Evolutionary conservation across 2,888 invertebrate genomes (phyloP).

Genomic region (Congeria kusceri): DNA sequence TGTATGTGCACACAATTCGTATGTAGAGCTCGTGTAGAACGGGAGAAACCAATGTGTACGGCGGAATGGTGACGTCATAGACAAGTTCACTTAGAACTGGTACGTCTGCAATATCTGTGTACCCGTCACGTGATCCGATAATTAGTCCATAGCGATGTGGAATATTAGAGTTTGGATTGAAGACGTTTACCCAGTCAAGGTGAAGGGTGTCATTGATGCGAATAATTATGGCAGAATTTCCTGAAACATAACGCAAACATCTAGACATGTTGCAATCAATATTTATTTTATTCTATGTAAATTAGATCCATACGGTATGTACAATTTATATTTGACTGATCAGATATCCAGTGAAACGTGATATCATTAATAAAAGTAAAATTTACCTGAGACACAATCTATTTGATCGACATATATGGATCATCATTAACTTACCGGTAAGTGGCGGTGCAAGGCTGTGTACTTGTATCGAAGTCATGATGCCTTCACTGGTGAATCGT

Average conservation of each 20-base stretch:
- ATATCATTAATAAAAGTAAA: no score
- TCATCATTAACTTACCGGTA: no score
- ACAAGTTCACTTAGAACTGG: not conserved
- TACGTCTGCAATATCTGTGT: constrained; percentile 24
- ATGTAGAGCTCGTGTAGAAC: constrained; percentile 26
- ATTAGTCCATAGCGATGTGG: constrained; percentile 10
- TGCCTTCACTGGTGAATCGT: constrained; percentile 9
- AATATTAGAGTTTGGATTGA: constrained; percentile 1
- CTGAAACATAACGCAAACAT: not conserved
- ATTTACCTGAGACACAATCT: no score
- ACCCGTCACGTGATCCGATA: constrained; percentile 21
- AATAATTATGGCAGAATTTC: not conserved
- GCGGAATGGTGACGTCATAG: constrained; percentile 11
- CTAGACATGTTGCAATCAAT: not conserved
- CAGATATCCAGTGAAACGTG: not conserved
- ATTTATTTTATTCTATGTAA: no score
- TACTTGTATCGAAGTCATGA: constrained; percentile 10
- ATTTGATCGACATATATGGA: no score
- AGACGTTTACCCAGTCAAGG: constrained; percentile 31
- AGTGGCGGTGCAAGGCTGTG: constrained; percentile 13
- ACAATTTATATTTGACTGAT: not conserved
- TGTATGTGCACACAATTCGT: constrained; percentile 27
- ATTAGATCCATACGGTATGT: no score
- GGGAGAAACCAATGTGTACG: constrained; percentile 5
- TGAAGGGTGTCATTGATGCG: not conserved